Conservation (phyloP, 2,888 invertebrate genomes). For the Cephus spinipes region DNA sequence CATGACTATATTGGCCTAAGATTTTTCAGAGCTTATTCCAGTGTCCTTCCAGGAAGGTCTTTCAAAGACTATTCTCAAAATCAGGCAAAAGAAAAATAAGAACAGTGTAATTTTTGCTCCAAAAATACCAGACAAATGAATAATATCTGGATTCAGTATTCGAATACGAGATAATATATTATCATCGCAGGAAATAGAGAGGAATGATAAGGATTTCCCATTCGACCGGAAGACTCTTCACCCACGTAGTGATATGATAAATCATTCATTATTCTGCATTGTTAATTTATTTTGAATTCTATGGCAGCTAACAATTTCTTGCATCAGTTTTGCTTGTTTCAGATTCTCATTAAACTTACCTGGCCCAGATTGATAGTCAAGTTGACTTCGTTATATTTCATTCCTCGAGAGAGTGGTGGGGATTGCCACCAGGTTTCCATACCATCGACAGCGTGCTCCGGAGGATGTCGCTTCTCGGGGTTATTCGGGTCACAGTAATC, state of each 20-base stretch:
- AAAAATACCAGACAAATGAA: background rate
- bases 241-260: background rate
- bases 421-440: conserved; percentile 98
- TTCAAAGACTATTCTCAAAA: background rate
- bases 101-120: background rate
- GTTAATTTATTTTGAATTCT: background rate
- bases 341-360: conserved; percentile 70
- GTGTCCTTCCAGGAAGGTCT: background rate
- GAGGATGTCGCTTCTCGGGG: conserved; percentile 85
- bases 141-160: background rate
- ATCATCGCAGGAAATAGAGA: background rate
- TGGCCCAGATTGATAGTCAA: conserved; percentile 97
- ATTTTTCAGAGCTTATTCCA: background rate
- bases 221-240: background rate
- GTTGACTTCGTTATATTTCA: conserved; percentile 97
- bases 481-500: conserved; percentile 87
- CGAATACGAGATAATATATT: background rate
- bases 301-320: background rate
- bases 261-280: background rate
- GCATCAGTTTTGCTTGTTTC: background rate
- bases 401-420: conserved; percentile 95
- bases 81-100: background rate
- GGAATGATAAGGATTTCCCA: background rate
- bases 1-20: background rate
- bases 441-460: conserved; percentile 95